A percentile compares a stretch with the other conserved stretches of the same genome.
These are phyloP conservation scores for Leptobrachium leishanense DNA, from an alignment of 2,113 vertebrate species.

Conservation along the genomic window DNA sequence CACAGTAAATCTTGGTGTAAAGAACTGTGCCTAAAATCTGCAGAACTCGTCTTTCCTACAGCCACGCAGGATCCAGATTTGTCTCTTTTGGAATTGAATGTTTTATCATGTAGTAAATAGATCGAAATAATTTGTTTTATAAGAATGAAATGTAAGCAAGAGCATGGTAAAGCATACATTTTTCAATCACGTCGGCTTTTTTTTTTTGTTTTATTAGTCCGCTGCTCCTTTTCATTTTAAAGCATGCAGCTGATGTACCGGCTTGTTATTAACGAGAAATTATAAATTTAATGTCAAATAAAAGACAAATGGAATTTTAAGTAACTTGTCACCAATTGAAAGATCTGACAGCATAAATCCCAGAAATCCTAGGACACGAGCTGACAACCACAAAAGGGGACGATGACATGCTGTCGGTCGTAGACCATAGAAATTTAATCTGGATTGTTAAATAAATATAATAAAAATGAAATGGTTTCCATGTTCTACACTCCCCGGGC, in stretches of 20 bases:
- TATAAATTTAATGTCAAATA: neutral
- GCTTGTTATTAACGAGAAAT: neutral
- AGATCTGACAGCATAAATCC: neutral
- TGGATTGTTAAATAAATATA: neutral
- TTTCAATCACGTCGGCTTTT: too few species aligned
- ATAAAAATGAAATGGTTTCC: neutral
- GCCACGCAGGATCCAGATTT: too few species aligned
- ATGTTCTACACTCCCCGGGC: constrained; percentile 10
- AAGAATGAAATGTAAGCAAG: too few species aligned
- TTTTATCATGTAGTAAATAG: too few species aligned
- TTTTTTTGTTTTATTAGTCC: too few species aligned
- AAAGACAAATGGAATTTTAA: neutral
- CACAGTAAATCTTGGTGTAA: too few species aligned
- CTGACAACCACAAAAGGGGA: constrained; percentile 9
- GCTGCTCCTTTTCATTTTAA: too few species aligned
- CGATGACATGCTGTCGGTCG: constrained; percentile 1
- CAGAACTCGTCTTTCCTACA: too few species aligned
- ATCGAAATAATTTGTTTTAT: too few species aligned
- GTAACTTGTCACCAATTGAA: constrained; percentile 1
- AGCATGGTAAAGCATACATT: too few species aligned
- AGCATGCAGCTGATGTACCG: neutral
- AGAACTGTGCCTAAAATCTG: too few species aligned
- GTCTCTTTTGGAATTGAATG: too few species aligned
- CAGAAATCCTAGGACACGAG: neutral
- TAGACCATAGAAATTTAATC: constrained; percentile 31